Conservation (phyloP, 2,113 vertebrate species). For the Hucho hucho region DNA sequence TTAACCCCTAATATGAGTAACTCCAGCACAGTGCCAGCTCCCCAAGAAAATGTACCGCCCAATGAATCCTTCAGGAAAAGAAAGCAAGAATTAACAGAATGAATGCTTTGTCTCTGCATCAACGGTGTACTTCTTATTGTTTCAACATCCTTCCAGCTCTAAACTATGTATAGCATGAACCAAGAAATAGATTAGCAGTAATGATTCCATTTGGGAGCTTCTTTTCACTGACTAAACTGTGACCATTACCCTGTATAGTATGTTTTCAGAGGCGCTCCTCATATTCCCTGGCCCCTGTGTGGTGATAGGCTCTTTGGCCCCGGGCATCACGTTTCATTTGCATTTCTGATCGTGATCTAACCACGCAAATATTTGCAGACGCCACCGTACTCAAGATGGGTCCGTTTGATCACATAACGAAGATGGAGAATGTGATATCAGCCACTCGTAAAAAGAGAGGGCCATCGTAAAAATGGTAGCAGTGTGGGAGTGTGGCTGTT, state of each 20-base stretch:
- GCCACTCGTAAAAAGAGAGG: slow-evolving; percentile 30
- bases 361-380: slow-evolving; percentile 41
- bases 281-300: background rate
- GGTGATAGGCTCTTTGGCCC: slow-evolving; percentile 12
- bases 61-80: background rate
- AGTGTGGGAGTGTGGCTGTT: slow-evolving; percentile 35
- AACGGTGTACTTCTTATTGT: background rate
- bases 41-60: background rate
- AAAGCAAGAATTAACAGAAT: background rate
- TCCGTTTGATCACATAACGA: slow-evolving; percentile 27
- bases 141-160: background rate
- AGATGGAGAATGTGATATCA: slow-evolving; percentile 44
- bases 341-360: slow-evolving; percentile 55
- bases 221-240: background rate
- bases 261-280: background rate
- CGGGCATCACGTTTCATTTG: slow-evolving; percentile 47
- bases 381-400: slow-evolving; percentile 34
- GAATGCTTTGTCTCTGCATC: background rate
- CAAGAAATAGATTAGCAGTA: slow-evolving; percentile 1
- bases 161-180: background rate
- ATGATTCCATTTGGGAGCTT: slow-evolving; percentile 2
- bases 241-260: background rate
- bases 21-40: background rate
- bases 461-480: slow-evolving; percentile 20
- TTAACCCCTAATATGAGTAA: background rate